phyloP scores from a whole-genome alignment of 2,797 vertebrate species.

The Pelochelys cantorii region DNA sequence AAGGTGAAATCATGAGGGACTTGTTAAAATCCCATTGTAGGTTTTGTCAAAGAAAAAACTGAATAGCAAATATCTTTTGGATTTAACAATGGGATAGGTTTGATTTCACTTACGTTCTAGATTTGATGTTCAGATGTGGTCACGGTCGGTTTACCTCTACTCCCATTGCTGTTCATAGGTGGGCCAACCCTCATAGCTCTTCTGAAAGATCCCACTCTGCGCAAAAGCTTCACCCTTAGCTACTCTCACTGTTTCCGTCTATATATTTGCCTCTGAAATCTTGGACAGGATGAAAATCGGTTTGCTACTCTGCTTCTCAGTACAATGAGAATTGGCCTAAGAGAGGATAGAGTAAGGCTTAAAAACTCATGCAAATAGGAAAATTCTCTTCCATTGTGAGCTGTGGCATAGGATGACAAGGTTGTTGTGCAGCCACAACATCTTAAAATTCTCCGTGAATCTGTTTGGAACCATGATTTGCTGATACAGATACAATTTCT shows the following conservation, averaged over 20 bases:
- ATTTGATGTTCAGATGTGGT: not conserved
- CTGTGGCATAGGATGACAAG: not conserved
- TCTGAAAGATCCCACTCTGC: not conserved
- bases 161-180: not conserved
- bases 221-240: not conserved
- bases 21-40: not conserved
- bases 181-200: not conserved
- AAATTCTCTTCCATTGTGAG: not conserved
- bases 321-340: not conserved
- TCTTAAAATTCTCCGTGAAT: not conserved
- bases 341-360: not conserved
- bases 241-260: not conserved
- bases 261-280: not conserved
- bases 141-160: not conserved
- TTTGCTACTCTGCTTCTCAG: not conserved
- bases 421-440: not conserved
- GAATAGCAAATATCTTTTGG: not conserved
- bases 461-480: not conserved
- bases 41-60: not conserved
- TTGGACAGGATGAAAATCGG: not conserved
- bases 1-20: not conserved
- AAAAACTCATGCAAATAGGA: conserved; percentile 1
- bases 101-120: not conserved
- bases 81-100: not conserved
- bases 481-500: not conserved